Conservation (phyloP, 2,797 vertebrate species). For the Manis javanica region DNA sequence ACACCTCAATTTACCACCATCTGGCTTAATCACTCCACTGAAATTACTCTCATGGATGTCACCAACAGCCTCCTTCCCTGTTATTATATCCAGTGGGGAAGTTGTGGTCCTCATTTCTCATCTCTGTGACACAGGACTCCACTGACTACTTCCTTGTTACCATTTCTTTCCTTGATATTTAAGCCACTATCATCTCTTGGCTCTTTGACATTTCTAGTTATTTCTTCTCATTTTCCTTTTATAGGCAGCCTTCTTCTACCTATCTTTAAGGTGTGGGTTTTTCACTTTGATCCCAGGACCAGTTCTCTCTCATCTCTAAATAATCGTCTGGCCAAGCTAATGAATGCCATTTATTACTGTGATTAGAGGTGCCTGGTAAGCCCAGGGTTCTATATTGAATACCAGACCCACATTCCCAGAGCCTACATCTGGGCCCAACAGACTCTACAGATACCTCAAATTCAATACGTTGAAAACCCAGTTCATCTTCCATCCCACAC, state of each 20-base stretch:
- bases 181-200: background rate
- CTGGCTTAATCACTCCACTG: background rate
- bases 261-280: background rate
- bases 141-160: too few relatives aligned
- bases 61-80: background rate
- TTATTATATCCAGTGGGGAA: background rate
- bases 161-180: background rate
- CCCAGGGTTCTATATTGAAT: background rate
- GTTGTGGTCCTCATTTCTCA: background rate
- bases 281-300: background rate
- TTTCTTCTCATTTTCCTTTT: background rate
- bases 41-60: background rate
- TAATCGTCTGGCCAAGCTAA: background rate
- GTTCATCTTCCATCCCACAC: background rate
- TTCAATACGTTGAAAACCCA: background rate
- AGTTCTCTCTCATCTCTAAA: background rate
- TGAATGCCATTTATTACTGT: fast-evolving
- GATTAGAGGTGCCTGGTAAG: background rate
- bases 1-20: background rate
- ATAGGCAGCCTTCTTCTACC: background rate
- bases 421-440: background rate
- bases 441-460: background rate
- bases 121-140: background rate
- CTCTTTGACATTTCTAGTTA: background rate
- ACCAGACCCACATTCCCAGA: background rate